phyloP scores from a whole-genome alignment of 2,888 invertebrate genomes.

The Leptinotarsa juncta region DNA sequence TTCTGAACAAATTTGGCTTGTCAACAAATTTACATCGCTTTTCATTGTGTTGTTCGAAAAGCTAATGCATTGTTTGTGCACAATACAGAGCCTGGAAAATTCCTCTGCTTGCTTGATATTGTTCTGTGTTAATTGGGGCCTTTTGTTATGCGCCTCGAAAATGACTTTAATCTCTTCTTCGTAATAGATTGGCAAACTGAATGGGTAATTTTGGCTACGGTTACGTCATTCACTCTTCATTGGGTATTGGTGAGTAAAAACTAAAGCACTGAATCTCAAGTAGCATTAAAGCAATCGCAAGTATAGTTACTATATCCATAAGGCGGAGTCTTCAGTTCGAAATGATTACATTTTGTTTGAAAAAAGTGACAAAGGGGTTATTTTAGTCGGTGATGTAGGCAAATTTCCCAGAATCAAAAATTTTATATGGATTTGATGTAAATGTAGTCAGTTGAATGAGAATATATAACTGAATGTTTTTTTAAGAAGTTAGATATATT shows the following conservation, averaged over 20 bases:
- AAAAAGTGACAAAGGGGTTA: too few species aligned
- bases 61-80: slow-evolving; percentile 40
- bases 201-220: slow-evolving; percentile 11
- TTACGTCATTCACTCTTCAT: neutral
- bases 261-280: neutral
- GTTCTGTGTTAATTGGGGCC: slow-evolving; percentile 39
- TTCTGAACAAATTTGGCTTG: slow-evolving; percentile 24
- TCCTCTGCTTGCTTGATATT: slow-evolving; percentile 38
- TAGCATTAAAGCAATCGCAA: neutral
- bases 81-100: slow-evolving; percentile 40
- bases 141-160: slow-evolving; percentile 36
- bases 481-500: too few species aligned
- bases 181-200: slow-evolving; percentile 9
- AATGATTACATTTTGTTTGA: neutral
- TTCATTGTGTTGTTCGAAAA: slow-evolving; percentile 34
- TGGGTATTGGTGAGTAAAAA: neutral
- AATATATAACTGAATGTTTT: too few species aligned
- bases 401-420: too few species aligned
- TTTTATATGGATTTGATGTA: too few species aligned
- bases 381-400: too few species aligned
- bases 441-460: too few species aligned
- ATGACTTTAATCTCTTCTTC: slow-evolving; percentile 47
- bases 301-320: neutral
- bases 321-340: neutral
- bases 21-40: slow-evolving; percentile 38